Base-by-base conservation (phyloP, 2,888 invertebrate genomes). In the Tipula lateralis region DNA sequence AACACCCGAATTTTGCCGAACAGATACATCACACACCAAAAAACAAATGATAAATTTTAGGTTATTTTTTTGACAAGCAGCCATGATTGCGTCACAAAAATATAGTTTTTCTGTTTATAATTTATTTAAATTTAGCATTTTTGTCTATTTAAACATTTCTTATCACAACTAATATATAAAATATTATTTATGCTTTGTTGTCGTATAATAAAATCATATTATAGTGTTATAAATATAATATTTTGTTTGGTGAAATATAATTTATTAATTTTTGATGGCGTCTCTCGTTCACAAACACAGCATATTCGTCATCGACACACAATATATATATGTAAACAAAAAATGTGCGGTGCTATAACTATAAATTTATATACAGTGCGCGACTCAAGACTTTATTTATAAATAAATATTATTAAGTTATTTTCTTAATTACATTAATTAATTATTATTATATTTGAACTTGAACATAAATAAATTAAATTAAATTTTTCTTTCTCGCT, bases 61-160 rank as follows among this genome's bases (percentile, higher is more conserved):
- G 66, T 66, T 66, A 66, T 66, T 66, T 66, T 82, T 82, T 82
- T 82, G 82, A 82, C 82, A 82, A 83, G 83, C 83, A 83, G 83
- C 83, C 83, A 83, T 83, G 83, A 83, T 83, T 83, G 83, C 83
- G 83, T 83, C 83, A 83, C 83, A 32, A 66, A 66, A 24, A 24
- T 2, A 83, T 30, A 24, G 83, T 83, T 83, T 34, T 83, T 32
- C 32, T 13, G 3, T 83, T 83, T 83, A 83, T 30, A 80, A n/a
- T n/a, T 16, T 36, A 83, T 30, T 34, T 83, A 36, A 24, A 34
- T 24, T 30, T 83, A 83, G 34, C 32, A 66, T 66, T 24, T 66
- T 16, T 16, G 32, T 83, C 29, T 30, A 30, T 16, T 12, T 82
- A 30, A 82, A 32, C 16, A n/a, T n/a, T 29, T 82, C 30, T 30